A percentile compares a stretch with the other conserved stretches of the same genome.
Conservation (phyloP, 1,140 invertebrate species). For the Ptiloglossa arizonensis region DNA sequence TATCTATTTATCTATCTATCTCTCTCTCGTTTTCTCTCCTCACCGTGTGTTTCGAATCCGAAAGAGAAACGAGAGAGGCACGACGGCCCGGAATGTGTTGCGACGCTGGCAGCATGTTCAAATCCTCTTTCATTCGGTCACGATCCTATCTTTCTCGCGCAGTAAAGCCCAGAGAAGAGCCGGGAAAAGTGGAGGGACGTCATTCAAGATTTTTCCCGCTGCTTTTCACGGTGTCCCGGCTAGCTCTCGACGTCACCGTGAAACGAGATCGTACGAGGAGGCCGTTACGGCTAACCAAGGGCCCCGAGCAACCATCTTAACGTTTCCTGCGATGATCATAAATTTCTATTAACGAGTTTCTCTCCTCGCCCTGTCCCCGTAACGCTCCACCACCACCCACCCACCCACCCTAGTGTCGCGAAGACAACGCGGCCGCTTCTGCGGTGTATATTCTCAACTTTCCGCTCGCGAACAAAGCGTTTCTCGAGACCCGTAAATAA, state of each 20-base stretch:
- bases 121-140: conserved; percentile 33
- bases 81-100: neutral
- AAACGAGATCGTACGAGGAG: conserved; percentile 39
- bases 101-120: neutral
- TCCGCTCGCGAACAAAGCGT: neutral
- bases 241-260: conserved; percentile 13
- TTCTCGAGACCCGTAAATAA: conserved; percentile 3
- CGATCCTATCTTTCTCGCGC: conserved; percentile 10
- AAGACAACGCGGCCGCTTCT: conserved; percentile 18
- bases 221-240: conserved; percentile 7
- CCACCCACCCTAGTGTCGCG: too few species aligned
- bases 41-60: neutral
- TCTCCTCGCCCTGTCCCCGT: conserved; percentile 20
- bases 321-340: conserved; percentile 59
- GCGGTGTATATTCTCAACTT: conserved; percentile 18
- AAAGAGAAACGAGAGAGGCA: neutral
- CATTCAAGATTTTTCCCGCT: conserved; percentile 30
- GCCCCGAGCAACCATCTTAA: conserved; percentile 38
- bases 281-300: conserved; percentile 55
- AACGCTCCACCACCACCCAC: too few species aligned
- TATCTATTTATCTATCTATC: too few species aligned
- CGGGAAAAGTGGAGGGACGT: conserved; percentile 12
- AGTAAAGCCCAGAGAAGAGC: neutral
- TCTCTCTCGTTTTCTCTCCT: too few species aligned
- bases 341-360: conserved; percentile 67